These are phyloP conservation scores for Alectura lathami DNA, from an alignment of 2,113 vertebrate genomes.

Conservation along the genomic window DNA sequence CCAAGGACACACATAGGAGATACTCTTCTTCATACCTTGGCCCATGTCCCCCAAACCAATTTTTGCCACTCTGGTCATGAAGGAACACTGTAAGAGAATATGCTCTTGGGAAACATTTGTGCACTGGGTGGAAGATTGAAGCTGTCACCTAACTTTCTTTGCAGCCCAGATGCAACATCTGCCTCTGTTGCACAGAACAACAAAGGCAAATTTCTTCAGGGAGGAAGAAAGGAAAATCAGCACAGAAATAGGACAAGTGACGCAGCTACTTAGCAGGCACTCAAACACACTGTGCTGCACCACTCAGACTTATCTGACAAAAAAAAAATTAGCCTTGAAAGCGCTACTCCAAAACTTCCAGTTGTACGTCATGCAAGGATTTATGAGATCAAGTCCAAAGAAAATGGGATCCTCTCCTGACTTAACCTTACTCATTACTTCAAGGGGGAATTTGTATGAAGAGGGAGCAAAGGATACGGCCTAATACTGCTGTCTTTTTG, in stretches of 20 bases:
- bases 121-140: neutral
- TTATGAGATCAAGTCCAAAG: slow-evolving; percentile 24
- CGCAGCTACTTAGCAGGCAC: neutral
- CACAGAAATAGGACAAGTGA: neutral
- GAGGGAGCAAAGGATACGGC: neutral
- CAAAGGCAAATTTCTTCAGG: neutral
- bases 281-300: neutral
- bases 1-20: accelerated
- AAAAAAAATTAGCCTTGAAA: slow-evolving; percentile 11
- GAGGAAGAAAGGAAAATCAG: neutral
- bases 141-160: neutral
- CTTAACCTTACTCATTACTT: slow-evolving; percentile 9
- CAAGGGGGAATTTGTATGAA: neutral
- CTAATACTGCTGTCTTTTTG: slow-evolving; percentile 6
- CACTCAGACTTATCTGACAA: neutral
- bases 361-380: neutral
- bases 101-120: neutral
- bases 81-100: neutral
- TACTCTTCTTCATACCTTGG: neutral
- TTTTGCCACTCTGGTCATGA: neutral
- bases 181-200: neutral
- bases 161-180: neutral
- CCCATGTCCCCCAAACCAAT: neutral
- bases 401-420: neutral
- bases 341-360: neutral